These are phyloP conservation scores for Pristis pectinata DNA, from an alignment of 2,797 vertebrate species.

Conservation along the genomic window DNA sequence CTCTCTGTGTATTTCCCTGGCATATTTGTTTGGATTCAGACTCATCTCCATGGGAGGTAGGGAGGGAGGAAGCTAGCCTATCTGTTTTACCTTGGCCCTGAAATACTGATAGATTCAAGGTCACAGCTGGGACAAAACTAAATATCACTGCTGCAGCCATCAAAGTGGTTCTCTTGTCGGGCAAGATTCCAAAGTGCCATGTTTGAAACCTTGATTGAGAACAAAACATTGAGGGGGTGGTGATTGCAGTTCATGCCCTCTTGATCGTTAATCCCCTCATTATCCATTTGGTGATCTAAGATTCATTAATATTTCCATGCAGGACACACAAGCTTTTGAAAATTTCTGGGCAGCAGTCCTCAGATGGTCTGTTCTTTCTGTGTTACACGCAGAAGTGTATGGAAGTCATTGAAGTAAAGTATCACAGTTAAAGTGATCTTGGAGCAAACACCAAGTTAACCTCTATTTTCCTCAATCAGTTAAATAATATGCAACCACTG, in stretches of 20 bases:
- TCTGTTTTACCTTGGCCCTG: not conserved
- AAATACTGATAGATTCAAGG: constrained; percentile 20
- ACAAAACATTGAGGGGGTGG: not conserved
- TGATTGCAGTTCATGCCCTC: not conserved
- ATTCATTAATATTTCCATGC: not conserved
- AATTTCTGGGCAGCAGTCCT: not conserved
- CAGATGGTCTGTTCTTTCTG: not conserved
- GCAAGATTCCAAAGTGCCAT: not conserved
- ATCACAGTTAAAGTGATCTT: not conserved
- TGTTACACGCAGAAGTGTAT: not conserved
- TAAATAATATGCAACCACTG: not conserved
- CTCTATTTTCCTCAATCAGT: not conserved
- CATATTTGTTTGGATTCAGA: not conserved
- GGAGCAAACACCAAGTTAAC: not conserved
- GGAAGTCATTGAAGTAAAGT: not conserved
- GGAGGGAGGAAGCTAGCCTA: too few species aligned
- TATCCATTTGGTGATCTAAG: not conserved
- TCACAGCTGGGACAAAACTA: constrained; percentile 33
- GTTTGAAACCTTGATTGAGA: not conserved
- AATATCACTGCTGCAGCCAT: not conserved
- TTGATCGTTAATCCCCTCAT: not conserved
- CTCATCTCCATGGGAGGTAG: constrained; percentile 13
- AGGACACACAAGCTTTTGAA: not conserved
- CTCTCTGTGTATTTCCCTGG: not conserved
- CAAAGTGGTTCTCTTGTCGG: not conserved